These are phyloP conservation scores for Caenorhabditis doughertyi DNA, from an alignment of 2,888 invertebrate species.

Conservation along the genomic window DNA sequence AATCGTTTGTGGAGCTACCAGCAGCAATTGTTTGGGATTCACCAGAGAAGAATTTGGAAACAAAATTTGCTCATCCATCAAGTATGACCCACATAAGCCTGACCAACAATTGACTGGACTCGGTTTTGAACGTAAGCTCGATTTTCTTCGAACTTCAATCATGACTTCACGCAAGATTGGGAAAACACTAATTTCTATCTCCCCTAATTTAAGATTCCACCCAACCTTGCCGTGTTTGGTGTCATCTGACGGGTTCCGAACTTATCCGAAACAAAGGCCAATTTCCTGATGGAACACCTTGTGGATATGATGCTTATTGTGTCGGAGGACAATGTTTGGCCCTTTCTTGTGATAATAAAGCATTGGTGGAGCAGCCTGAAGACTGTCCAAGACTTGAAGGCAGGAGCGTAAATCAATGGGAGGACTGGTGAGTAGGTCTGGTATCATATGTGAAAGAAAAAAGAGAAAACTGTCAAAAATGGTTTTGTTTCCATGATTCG, in stretches of 20 bases:
- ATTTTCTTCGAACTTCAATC: neutral
- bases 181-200: neutral
- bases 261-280: constrained; percentile 82
- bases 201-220: constrained; percentile 74
- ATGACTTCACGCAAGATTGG: too few relatives aligned
- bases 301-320: constrained; percentile 79
- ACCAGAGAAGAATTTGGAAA: constrained; percentile 80
- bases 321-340: constrained; percentile 80
- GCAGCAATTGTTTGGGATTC: constrained; percentile 70
- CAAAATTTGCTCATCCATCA: constrained; percentile 70
- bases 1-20: constrained; percentile 77
- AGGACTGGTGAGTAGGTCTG: constrained; percentile 68
- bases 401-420: constrained; percentile 55
- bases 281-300: constrained; percentile 82
- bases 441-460: too few relatives aligned
- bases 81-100: constrained; percentile 77
- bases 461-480: too few relatives aligned
- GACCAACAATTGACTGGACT: constrained; percentile 81
- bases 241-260: constrained; percentile 81
- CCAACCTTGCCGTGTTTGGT: constrained; percentile 83
- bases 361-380: constrained; percentile 71
- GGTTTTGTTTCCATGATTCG: too few relatives aligned
- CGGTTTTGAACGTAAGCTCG: constrained; percentile 78
- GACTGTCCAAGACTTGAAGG: constrained; percentile 75
- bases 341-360: constrained; percentile 76